Conservation (phyloP, 2,888 invertebrate species). For the Pandemis cinnamomeana region DNA sequence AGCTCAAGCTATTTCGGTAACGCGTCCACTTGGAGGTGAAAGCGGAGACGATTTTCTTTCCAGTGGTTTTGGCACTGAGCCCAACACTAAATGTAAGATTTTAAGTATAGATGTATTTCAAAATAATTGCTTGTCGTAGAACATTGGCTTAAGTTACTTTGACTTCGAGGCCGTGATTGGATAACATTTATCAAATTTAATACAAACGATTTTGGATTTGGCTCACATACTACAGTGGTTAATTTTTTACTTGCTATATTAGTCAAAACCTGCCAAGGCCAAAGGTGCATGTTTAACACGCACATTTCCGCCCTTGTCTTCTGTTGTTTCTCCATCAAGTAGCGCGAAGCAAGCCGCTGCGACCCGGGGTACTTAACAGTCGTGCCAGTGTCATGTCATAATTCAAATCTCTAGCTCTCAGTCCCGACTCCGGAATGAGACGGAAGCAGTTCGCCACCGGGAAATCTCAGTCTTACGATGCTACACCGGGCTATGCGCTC, state of each 20-base stretch:
- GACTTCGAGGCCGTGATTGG: background rate
- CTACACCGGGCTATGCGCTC: constrained; percentile 44
- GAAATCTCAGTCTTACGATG: constrained; percentile 66
- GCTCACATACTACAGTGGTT: no score
- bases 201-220: no score
- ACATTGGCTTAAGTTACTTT: no score
- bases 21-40: constrained; percentile 56
- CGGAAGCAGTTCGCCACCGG: constrained; percentile 51
- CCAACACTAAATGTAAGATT: constrained; percentile 57
- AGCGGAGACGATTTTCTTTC: constrained; percentile 46
- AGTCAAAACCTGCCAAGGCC: no score
- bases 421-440: constrained; percentile 55
- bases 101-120: background rate
- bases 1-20: constrained; percentile 62
- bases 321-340: no score
- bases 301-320: no score
- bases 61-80: constrained; percentile 37
- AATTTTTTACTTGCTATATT: no score
- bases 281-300: background rate
- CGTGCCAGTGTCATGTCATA: background rate
- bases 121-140: no score
- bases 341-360: no score
- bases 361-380: background rate
- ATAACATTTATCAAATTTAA: no score
- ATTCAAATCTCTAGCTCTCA: constrained; percentile 52